These are phyloP conservation scores for Haliclystus octoradiatus DNA, from an alignment of 30 jellyfish, hydroid and myxozoan genomes.

Conservation along the genomic window DNA sequence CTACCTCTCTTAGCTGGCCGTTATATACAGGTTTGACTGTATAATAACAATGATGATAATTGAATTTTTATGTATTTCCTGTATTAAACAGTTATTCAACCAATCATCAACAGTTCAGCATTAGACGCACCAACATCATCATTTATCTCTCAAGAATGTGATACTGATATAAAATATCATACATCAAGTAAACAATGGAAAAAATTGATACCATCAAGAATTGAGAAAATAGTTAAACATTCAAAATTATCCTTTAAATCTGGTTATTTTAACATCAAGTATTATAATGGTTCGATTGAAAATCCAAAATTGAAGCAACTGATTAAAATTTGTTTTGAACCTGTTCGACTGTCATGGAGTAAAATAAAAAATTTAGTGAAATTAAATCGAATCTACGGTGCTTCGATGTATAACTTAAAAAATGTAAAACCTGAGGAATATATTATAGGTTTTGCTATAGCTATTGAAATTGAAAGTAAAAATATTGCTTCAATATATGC, in stretches of 20 bases:
- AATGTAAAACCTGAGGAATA: constrained; percentile 9
- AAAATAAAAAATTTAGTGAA: constrained; percentile 37
- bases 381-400: constrained; percentile 45
- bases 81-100: constrained; percentile 15
- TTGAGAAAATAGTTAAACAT: constrained; percentile 14
- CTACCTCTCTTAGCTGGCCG: no score
- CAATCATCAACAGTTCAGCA: constrained; percentile 39
- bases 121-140: constrained; percentile 71
- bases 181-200: constrained; percentile 55
- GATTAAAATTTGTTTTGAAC: constrained; percentile 85
- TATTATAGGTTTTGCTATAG: constrained; percentile 50
- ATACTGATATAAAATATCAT: constrained; percentile 53
- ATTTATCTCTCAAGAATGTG: constrained; percentile 84
- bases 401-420: constrained; percentile 44
- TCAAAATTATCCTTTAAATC: no score
- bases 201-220: constrained; percentile 28
- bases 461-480: constrained; percentile 12
- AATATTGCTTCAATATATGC: constrained; percentile 41
- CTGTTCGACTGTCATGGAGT: constrained; percentile 23
- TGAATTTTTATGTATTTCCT: not conserved
- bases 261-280: constrained; percentile 54
- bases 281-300: constrained; percentile 16
- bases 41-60: no score
- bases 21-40: no score
- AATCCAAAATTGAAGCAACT: constrained; percentile 31